Base-by-base conservation (phyloP, 2,888 invertebrate species). In the Gymnosoma rotundatum region DNA sequence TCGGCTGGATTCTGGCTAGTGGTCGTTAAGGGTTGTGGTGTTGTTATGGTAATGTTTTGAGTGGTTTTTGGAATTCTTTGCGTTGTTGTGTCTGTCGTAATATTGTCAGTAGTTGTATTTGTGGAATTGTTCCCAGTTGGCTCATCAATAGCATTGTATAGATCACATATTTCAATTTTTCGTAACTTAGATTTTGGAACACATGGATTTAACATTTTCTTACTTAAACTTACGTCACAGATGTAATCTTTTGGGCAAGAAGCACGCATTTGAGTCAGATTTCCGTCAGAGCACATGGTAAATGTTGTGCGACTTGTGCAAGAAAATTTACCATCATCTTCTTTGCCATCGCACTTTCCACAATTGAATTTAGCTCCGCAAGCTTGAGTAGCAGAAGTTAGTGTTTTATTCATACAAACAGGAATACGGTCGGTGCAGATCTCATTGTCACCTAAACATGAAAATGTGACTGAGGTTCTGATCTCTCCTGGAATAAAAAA, bases 261-360 rank as follows among this genome's bases (percentile, higher is more conserved):
- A 0, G 74, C 70, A 0, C 72, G 45, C 10, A 78, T 70, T 0
- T 75, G 50, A 9, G 83, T 74, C 0, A 86, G 9, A 0, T 0
- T 12, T 0, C 56, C 78, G 7, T 42, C 63, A 0, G 45, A 48
- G 56, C 91, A 91, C 6, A 86, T 20, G 0, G 83, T 87, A 36
- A 88, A 91, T 4, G 88, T 88, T 10, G 52, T 89, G 21, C 70
- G 84, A 16, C 89, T 88, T 16, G 88, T 88, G 76, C 91, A 91
- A 6, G 89, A 79, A 63, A 85, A 89, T 0, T 4, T 7, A 4
- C 78, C 88, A 0, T 63, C 5, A 32, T 48, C 38, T 18, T 20
- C 5, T 0, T 18, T 2, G 0, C 21, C n/a, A 0, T 2, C n/a
- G 73, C 90, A 90, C 0, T 38, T n/a, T 0, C 64, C 86, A 72